Evolutionary conservation across 2,888 invertebrate genomes (phyloP), one percentile per base, ranked within the genome.

Genomic region (Eudasyphora cyanicolor): DNA sequence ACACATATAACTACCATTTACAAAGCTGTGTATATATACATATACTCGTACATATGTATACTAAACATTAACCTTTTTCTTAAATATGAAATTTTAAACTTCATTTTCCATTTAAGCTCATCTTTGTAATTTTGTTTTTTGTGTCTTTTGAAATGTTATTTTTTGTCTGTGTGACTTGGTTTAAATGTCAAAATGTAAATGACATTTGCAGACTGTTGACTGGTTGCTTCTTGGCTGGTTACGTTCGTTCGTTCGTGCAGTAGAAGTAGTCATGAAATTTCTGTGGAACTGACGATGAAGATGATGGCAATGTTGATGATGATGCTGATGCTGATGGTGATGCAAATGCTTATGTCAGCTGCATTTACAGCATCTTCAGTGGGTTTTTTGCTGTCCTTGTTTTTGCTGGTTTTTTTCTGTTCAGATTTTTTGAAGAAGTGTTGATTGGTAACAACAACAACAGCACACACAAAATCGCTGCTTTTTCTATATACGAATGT

Each of bases 151-250:
- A 57, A 57, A 73, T 12, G 12, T 24, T 1, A 2, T 54, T 24
- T 57, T 57, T 57, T 27, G 14, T 45, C 45, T 35, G 35, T 2
- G 14, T 45, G 24, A 24, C 38, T 82, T 54, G 42, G 32, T 38
- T 80, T 70, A 82, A 84, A 84, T 84, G 84, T 82, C 84, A 82
- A 84, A 84, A 81, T 84, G 71, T 57, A 84, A 81, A 84, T 84
- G 84, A 81, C 81, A 84, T 84, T 84, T 81, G 76, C 78, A 69
- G 62, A 69, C 76, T 79, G 84, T 82, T 76, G 73, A 76, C 76
- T 76, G 27, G 75, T 73, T 27, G 84, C 79, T 76, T 67, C 73
- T 67, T 76, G 27, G 75, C 57, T 27, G 57, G 21, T 70, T 69
- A 24, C 29, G 62, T 78, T 45, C 67, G 7, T 54, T 12, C 54